These are phyloP conservation scores for Cottoperca gobio DNA, from an alignment of 2,797 vertebrate genomes.

Conservation along the genomic window DNA sequence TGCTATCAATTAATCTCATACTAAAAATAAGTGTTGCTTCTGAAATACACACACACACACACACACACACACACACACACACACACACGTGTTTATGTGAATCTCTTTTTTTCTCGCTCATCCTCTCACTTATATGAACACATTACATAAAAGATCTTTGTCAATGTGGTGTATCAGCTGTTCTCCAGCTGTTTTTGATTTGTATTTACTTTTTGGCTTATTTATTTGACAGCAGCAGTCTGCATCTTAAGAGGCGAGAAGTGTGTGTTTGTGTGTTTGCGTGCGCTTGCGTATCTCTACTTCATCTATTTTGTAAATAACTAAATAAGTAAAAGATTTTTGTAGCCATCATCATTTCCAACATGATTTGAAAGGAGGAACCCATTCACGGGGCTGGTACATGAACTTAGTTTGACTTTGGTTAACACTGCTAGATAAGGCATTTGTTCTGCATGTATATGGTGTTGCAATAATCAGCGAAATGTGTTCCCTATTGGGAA, in stretches of 20 bases:
- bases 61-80: conserved; percentile 1
- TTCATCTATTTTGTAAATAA: too few relatives aligned
- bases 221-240: conserved; percentile 62
- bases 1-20: not conserved
- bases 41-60: not conserved
- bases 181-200: conserved; percentile 57
- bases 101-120: not conserved
- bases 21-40: conserved; percentile 12
- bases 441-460: too few relatives aligned
- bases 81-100: not conserved
- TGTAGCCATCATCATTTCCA: too few relatives aligned
- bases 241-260: conserved; percentile 45
- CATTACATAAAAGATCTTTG: not conserved
- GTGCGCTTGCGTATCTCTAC: not conserved
- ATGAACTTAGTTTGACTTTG: too few relatives aligned
- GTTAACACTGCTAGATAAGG: too few relatives aligned
- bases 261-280: conserved; percentile 10
- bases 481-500: too few relatives aligned
- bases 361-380: too few relatives aligned
- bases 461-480: too few relatives aligned
- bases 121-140: not conserved
- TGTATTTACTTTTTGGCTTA: conserved; percentile 54
- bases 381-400: too few relatives aligned
- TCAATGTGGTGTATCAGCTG: conserved; percentile 41
- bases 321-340: not conserved